These are phyloP conservation scores for Pantherophis alleghaniensis DNA, from an alignment of 2,797 vertebrate genomes.

Conservation along the genomic window DNA sequence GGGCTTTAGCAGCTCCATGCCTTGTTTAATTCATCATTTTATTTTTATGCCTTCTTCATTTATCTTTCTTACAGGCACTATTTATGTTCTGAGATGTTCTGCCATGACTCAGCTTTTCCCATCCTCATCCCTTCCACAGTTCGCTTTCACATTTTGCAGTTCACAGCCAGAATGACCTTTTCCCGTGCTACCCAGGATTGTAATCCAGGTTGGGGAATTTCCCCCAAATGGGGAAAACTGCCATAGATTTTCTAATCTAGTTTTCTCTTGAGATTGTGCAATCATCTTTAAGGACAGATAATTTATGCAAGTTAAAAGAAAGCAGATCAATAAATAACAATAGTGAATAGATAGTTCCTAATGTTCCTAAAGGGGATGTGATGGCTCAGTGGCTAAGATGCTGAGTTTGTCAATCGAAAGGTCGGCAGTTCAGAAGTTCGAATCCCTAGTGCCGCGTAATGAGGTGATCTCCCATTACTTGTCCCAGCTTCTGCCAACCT, in stretches of 20 bases:
- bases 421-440: no score
- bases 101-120: neutral
- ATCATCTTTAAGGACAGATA: neutral
- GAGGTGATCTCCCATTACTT: no score
- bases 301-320: neutral
- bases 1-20: neutral
- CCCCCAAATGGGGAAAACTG: neutral
- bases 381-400: no score
- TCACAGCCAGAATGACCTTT: neutral
- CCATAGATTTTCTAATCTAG: neutral
- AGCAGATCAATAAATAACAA: neutral
- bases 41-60: neutral
- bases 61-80: neutral
- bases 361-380: neutral
- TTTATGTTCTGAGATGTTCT: neutral
- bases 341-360: neutral
- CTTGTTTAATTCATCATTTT: neutral
- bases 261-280: neutral
- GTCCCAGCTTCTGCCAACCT: no score
- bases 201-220: neutral
- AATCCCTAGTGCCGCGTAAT: no score
- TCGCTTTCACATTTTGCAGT: neutral
- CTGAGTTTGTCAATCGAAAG: no score
- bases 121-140: neutral
- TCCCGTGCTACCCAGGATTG: neutral